Evolutionary conservation across 2,888 invertebrate genomes (phyloP), one percentile per base, ranked within the genome.

Genomic region (Agonopterix subpropinquella): DNA sequence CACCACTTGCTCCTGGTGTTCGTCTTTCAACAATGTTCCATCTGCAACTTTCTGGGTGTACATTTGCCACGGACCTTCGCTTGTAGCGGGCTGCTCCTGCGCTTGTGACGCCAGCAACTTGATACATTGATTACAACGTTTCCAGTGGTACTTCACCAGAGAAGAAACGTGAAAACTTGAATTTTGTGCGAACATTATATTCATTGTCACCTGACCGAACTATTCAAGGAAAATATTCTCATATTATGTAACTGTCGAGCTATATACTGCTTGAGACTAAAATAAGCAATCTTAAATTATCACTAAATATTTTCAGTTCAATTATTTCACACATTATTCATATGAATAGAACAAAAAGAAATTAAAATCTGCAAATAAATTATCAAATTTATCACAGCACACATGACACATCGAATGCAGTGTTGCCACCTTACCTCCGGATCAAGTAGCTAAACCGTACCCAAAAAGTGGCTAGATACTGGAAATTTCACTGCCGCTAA

Each of bases 1-100:
- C 35, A 93, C 91, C 10, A 97, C 92, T 65, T 85, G 88, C 54
- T 90, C 85, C 70, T 98, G 98, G 66, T 94, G 91, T 13, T 89
- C 78, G 82, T 98, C 98, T 47, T 89, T 83, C 57, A 85, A 76
- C 49, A 95, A 67, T 64, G 89, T 86, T 5, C 92, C 92, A 46
- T 79, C 80, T 41, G 84, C 70, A 36, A 95, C 89, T 77, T 90
- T 92, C 46, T 89, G 71, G 28, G 89, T 76, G 56, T 94, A 89
- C 36, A 88, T 64, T 48, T 84, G 67, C 66, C 90, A 67, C n/a
- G 93, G 93, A 36, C 82, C 82, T 45, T 77, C 73, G 49, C 51
- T 65, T 44, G 49, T 36, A 43, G 58, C 43, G 11, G 61, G 55
- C 47, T 70, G 61, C 46, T 70, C 67, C 51, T 65, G 70, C 10